Conservation (phyloP, 2,888 invertebrate species). For the Notocelia uddmanniana region DNA sequence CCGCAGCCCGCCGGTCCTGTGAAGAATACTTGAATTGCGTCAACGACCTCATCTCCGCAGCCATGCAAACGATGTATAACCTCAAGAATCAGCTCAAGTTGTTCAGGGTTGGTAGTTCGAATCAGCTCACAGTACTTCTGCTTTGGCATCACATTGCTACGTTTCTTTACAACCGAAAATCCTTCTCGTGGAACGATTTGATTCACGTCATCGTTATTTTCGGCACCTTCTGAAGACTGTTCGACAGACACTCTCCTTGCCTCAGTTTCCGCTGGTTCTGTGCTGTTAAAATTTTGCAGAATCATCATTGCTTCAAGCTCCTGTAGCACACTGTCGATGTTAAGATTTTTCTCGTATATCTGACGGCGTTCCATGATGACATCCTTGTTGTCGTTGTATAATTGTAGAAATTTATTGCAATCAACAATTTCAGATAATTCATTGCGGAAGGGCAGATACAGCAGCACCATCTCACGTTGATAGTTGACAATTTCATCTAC, state of each 20-base stretch:
- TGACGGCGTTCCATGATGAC: slow-evolving; percentile 52
- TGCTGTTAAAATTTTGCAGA: slow-evolving; percentile 53
- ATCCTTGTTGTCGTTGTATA: slow-evolving; percentile 52
- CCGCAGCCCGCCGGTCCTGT: slow-evolving; percentile 44
- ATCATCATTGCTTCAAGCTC: slow-evolving; percentile 57
- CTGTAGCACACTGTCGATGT: slow-evolving; percentile 57
- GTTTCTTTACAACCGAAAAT: slow-evolving; percentile 52
- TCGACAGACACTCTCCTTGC: slow-evolving; percentile 51
- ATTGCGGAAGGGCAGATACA: slow-evolving; percentile 60
- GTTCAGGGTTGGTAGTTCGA: slow-evolving; percentile 48
- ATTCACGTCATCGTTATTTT: slow-evolving; percentile 52
- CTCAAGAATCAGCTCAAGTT: slow-evolving; percentile 49
- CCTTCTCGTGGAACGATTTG: slow-evolving; percentile 48
- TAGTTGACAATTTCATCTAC: slow-evolving; percentile 60
- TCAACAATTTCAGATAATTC: slow-evolving; percentile 56
- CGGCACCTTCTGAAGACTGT: slow-evolving; percentile 51
- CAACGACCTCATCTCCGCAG: slow-evolving; percentile 43
- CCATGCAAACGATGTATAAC: slow-evolving; percentile 50
- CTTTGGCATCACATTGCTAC: slow-evolving; percentile 50
- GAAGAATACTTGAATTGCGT: slow-evolving; percentile 49
- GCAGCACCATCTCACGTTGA: slow-evolving; percentile 60
- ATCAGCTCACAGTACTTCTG: slow-evolving; percentile 49
- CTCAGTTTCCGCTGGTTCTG: slow-evolving; percentile 49
- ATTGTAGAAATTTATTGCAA: slow-evolving; percentile 52
- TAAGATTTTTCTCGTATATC: slow-evolving; percentile 50